Evolutionary conservation across 2,113 vertebrate species (phyloP), one percentile per base, ranked within the genome.

Genomic region (Athene cunicularia): DNA sequence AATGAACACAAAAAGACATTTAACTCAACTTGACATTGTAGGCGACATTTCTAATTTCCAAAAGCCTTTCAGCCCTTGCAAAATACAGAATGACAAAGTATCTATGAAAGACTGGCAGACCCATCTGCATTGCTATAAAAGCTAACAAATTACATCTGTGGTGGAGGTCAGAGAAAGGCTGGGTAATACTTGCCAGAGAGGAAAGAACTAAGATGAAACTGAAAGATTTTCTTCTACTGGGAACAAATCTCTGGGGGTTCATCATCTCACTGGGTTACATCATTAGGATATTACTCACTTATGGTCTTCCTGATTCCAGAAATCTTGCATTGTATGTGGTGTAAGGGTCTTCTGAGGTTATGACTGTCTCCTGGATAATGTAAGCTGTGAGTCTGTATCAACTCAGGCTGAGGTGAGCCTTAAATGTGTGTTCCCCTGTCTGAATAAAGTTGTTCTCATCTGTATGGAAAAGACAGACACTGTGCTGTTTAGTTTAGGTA

Each of bases 21-120:
- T 98, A 97, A 98, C 76, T 96, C 94, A 97, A 50, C 84, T 92
- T 98, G 97, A 97, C 43, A 11, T 91, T 96, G 95, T 96, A 98
- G 93, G 91, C 97, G 96, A 98, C 97, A 98, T 97, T 98, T 97
- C 86, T 98, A 95, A 98, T 97, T 98, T 98, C 93, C 66, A 45
- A 92, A 92, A 88, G 88, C 30, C 59, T 98, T 96, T 97, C 93
- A 95, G 77, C 70, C 89, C 92, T 97, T 96, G 88, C 59, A 90
- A 97, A 96, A 98, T 85, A 73, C 84, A 95, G 80, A 94, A 98
- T 96, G 97, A 97, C 97, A 97, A 97, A 96, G 68, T 97, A 97
- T 97, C 90, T 95, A 85, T 95, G 90, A 94, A 97, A 96, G 95
- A 97, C 80, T 88, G 97, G 89, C 97, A 97, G 95, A 97, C 86